Evolutionary conservation across 2,797 vertebrate genomes (phyloP).

Genomic region (Decapterus maruadsi): DNA sequence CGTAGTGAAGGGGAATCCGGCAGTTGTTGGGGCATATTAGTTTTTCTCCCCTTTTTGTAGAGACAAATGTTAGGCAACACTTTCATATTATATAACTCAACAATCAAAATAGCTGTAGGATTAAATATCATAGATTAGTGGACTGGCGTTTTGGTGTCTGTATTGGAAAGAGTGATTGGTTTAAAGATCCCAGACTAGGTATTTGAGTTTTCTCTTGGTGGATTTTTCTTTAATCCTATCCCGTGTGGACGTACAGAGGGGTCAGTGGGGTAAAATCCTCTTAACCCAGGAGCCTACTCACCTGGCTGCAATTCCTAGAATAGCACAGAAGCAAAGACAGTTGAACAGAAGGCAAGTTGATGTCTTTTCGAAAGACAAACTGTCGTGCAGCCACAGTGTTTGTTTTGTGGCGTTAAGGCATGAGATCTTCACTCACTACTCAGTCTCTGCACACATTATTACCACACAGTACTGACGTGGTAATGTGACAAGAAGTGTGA

Average conservation of each 20-base stretch:
- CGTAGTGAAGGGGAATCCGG: neutral
- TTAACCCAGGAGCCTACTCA: slow-evolving; percentile 73
- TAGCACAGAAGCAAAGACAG: slow-evolving; percentile 40
- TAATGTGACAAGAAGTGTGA: slow-evolving; percentile 20
- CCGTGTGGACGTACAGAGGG: slow-evolving; percentile 54
- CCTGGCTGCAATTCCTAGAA: slow-evolving; percentile 65
- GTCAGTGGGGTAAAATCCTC: slow-evolving; percentile 83
- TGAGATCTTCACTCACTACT: slow-evolving; percentile 14
- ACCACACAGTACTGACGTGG: slow-evolving; percentile 20
- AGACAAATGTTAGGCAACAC: neutral
- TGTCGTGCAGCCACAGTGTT: neutral
- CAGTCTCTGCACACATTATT: neutral
- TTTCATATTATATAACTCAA: neutral
- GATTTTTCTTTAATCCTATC: slow-evolving; percentile 66
- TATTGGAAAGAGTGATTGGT: slow-evolving; percentile 16
- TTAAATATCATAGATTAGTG: neutral
- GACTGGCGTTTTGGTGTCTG: slow-evolving; percentile 4
- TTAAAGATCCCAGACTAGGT: slow-evolving; percentile 16
- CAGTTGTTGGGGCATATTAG: neutral
- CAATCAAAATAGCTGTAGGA: slow-evolving; percentile 1
- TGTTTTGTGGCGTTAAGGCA: slow-evolving; percentile 9
- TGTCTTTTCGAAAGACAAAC: slow-evolving; percentile 30
- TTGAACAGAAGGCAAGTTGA: slow-evolving; percentile 40
- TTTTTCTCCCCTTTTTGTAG: neutral
- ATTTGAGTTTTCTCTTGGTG: slow-evolving; percentile 24